These are phyloP conservation scores for Clunio marinus DNA, from an alignment of 2,888 invertebrate genomes.

Conservation along the genomic window DNA sequence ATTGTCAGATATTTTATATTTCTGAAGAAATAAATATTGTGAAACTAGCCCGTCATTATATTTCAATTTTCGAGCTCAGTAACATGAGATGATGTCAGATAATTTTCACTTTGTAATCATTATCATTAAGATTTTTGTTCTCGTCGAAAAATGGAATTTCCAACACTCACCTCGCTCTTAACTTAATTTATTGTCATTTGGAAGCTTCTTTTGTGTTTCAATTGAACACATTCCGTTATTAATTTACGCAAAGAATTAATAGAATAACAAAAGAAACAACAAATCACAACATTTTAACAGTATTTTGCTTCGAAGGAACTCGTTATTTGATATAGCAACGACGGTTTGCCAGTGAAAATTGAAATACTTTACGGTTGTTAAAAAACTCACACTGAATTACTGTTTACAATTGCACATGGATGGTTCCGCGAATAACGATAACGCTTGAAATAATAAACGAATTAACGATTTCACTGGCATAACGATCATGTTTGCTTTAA, in stretches of 20 bases:
- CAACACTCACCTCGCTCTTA: no score
- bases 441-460: slow-evolving; percentile 7
- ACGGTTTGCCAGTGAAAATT: neutral
- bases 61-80: neutral
- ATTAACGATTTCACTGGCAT: neutral
- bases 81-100: neutral
- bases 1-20: neutral
- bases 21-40: neutral
- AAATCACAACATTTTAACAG: neutral
- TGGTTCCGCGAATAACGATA: neutral
- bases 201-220: no score
- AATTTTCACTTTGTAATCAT: neutral
- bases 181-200: no score
- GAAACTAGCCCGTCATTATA: neutral
- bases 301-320: neutral
- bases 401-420: neutral
- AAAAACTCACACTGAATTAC: neutral
- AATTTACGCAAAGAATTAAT: no score
- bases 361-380: neutral
- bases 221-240: no score
- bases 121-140: no score
- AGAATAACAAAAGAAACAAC: no score
- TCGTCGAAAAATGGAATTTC: no score
- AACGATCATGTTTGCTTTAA: neutral
- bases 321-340: no score